phyloP scores from a whole-genome alignment of 2,797 vertebrate genomes.

The Acipenser oxyrinchus region DNA sequence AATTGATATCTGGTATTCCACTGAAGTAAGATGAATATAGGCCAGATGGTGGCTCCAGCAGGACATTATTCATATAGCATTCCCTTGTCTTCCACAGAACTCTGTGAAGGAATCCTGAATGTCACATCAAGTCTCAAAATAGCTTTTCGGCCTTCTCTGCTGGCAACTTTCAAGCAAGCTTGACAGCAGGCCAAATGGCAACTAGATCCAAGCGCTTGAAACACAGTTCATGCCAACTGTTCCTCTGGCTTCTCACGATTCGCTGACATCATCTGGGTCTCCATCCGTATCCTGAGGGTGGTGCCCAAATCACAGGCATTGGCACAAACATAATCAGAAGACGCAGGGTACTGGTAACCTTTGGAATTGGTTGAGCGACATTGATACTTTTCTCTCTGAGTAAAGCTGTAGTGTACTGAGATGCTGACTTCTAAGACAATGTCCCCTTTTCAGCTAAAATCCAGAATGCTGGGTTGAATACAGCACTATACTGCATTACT shows the following conservation, averaged over 20 bases:
- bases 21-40: constrained; percentile 53
- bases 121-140: constrained; percentile 29
- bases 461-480: too few species aligned
- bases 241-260: neutral
- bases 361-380: neutral
- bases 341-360: neutral
- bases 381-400: too few species aligned
- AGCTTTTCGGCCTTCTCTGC: constrained; percentile 19
- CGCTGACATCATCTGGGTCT: rapidly evolving
- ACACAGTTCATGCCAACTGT: constrained; percentile 11
- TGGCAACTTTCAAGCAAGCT: constrained; percentile 11
- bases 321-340: constrained; percentile 9
- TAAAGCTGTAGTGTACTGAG: too few species aligned
- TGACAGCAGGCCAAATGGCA: constrained; percentile 19
- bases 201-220: constrained; percentile 16
- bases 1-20: constrained; percentile 19
- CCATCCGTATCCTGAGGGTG: neutral
- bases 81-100: constrained; percentile 31
- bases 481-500: too few species aligned
- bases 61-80: constrained; percentile 42
- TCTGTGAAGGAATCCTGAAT: constrained; percentile 57
- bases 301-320: constrained; percentile 10
- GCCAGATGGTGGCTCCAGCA: constrained; percentile 57
- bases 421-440: too few species aligned
- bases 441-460: too few species aligned